Base-by-base conservation (phyloP, 2,113 vertebrate species). In the Eolophus roseicapilla region DNA sequence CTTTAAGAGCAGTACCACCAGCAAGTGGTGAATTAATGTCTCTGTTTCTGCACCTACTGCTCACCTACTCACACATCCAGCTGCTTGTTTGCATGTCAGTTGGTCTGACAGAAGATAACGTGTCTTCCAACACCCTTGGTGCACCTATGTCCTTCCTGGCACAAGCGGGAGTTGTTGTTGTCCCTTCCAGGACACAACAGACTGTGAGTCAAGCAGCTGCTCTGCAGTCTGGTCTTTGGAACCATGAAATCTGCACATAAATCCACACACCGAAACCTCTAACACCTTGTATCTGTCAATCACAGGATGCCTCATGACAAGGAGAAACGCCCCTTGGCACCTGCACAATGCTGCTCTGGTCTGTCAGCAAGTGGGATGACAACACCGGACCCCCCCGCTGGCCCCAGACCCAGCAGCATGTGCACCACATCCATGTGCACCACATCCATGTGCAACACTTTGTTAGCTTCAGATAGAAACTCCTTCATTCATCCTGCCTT, bases 61-160 rank as follows among this genome's bases (percentile, higher is more conserved):
- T 71, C 49, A 53, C 35, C 47, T 63, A 10, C 17, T 63, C 35
- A 9, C 75, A 27, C 37, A 41, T 7, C 47, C 59, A 41, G 7
- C 59, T 41, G 46, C 46, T 16, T 4, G 23, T 15, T 50, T 14
- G 21, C 24, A 12, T 1, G 28, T 50, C 21, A 11, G 75, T 3
- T 19, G 76, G 35, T 20, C 35, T 33, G 35, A n/a, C 29, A n/a
- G 35, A 63, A 33, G 75, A n/a, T 9, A 17, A 17, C 3, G 2
- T 8, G 35, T 43, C 60, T 18, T 16, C 76, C 0, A 0, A 9
- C 46, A 14, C 35, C 60, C 17, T 16, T 6, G 29, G 17, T 3
- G 10, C 7, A 31, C 47, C 39, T 21, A 39, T 23, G 47, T n/a
- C 31, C 60, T 41, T 41, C 41, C 41, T 41, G 2, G 29, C 47